phyloP scores from a whole-genome alignment of 2,888 invertebrate genomes.

The Metallyticus violacea region DNA sequence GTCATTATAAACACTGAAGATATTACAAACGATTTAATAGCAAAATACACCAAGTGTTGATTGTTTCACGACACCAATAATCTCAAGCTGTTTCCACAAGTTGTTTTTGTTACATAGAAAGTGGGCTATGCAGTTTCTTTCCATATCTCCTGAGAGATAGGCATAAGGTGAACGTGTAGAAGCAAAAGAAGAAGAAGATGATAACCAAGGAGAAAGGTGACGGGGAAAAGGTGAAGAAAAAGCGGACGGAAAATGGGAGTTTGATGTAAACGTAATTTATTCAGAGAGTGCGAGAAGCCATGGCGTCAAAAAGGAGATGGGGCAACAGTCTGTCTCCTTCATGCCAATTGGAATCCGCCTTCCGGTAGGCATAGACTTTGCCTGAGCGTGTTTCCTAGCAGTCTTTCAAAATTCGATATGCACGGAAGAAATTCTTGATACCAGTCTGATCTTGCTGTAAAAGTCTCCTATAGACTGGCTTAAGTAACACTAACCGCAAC shows the following conservation, averaged over 20 bases:
- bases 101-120: background rate
- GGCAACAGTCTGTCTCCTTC: background rate
- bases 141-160: background rate
- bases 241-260: conserved; percentile 4
- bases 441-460: background rate
- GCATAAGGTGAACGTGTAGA: background rate
- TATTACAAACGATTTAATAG: too few species aligned
- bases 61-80: too few species aligned
- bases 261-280: conserved; percentile 11
- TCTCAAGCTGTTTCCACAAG: too few species aligned
- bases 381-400: too few species aligned
- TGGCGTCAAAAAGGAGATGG: background rate
- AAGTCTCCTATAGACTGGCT: too few species aligned
- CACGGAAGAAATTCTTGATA: background rate
- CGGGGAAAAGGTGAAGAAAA: background rate
- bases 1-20: too few species aligned
- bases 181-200: background rate
- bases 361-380: too few species aligned
- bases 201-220: background rate
- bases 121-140: background rate
- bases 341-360: background rate
- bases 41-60: too few species aligned
- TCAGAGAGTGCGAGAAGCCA: background rate
- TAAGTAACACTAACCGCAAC: too few species aligned
- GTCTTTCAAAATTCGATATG: background rate